These are phyloP conservation scores for Ptychobarbus kaznakovi DNA, from an alignment of 2,797 vertebrate species.

Conservation along the genomic window DNA sequence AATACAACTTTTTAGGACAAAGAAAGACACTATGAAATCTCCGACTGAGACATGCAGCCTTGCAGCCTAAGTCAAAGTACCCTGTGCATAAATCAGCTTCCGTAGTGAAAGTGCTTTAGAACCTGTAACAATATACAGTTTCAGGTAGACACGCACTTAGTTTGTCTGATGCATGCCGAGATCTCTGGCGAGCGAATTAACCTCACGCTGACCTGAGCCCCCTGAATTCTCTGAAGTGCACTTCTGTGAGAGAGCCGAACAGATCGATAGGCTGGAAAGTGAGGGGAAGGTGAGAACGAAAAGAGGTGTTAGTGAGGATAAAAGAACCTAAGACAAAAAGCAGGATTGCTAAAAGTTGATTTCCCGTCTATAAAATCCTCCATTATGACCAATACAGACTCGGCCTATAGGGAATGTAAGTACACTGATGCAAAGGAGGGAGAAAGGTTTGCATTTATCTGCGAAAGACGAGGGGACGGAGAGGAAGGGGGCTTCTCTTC, in stretches of 20 bases:
- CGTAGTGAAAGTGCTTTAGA: conserved; percentile 26
- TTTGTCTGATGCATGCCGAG: conserved; percentile 39
- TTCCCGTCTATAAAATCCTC: conserved; percentile 42
- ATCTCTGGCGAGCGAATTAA: conserved; percentile 28
- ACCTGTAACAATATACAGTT: conserved; percentile 39
- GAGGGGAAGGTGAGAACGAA: conserved; percentile 36
- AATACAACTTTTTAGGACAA: background rate
- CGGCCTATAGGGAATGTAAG: background rate
- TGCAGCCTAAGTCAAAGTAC: background rate
- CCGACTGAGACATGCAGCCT: background rate
- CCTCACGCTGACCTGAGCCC: conserved; percentile 41
- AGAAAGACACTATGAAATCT: background rate
- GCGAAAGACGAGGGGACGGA: conserved; percentile 1
- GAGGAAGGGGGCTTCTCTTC: conserved; percentile 63
- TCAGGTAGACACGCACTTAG: conserved; percentile 36
- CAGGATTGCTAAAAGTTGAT: conserved; percentile 17
- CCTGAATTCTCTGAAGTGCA: conserved; percentile 44
- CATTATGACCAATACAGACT: conserved; percentile 16
- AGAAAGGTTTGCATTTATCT: conserved; percentile 48
- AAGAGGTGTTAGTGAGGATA: conserved; percentile 39
- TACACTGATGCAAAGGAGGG: conserved; percentile 58
- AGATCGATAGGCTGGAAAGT: conserved; percentile 28
- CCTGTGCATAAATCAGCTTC: conserved; percentile 13
- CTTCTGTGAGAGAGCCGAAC: conserved; percentile 26
- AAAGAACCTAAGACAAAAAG: conserved; percentile 31